Base-by-base conservation (phyloP, 2,888 invertebrate species). In the Gibbula magus region DNA sequence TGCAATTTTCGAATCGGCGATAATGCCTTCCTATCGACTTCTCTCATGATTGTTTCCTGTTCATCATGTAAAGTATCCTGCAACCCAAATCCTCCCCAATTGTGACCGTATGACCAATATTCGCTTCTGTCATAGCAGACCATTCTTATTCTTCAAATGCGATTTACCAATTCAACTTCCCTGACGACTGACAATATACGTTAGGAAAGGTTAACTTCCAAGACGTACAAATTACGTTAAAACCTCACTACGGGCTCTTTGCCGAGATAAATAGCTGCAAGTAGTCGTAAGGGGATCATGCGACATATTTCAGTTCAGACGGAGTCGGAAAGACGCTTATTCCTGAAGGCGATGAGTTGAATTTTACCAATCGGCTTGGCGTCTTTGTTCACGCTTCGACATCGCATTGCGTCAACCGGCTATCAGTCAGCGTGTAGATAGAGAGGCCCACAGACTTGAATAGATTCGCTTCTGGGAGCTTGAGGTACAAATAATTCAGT, bases 151-250 rank as follows among this genome's bases (percentile, higher is more conserved):
- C 75, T 54, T 35, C 25, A 54, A 75, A 75, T 75, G 75, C 75
- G 54, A 75, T 75, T 75, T 75, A 20, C 53, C 52, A 75, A 75
- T 54, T 53, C 53, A 25, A 2, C 29, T 45, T 35, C 29, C 29
- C 75, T 32, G 25, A 54, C n/a, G n/a, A 16, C 20, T 25, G 75
- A 75, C 75, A 75, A 75, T 53, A 20, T 18, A 10, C n/a, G 75
- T 29, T 35, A n/a, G 52, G 75, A 75, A 54, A 54, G 75, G 75
- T 75, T 75, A 75, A 75, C 75, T 54, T 52, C 29, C 22, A 75
- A 75, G 75, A 53, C 75, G 53, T 54, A 54, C 75, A 75, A 75
- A 75, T 75, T 75, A 75, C 75, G 75, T 75, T 75, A 75, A 75
- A 75, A 32, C 54, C 52, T 54, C 75, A 54, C 53, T 54, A 54